phyloP scores from a whole-genome alignment of 2,888 invertebrate species.

The Dorcus hopei region DNA sequence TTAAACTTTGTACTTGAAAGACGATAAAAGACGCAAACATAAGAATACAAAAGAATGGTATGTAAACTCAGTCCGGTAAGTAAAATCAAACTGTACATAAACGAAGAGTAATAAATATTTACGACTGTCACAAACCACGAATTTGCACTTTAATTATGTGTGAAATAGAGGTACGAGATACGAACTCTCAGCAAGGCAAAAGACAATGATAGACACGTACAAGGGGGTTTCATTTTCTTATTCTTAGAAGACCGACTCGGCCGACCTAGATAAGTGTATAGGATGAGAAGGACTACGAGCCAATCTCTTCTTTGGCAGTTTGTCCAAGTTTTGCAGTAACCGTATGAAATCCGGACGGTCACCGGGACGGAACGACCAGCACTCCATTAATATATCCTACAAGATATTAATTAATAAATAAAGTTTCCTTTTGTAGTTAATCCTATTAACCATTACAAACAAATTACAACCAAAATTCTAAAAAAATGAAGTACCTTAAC shows the following conservation, averaged over 20 bases:
- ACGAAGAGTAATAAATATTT: too few species aligned
- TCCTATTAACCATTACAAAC: too few species aligned
- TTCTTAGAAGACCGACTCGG: slow-evolving; percentile 86
- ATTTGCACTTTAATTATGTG: background rate
- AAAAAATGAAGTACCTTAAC: slow-evolving; percentile 72
- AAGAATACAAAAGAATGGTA: too few species aligned
- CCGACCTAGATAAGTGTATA: slow-evolving; percentile 91
- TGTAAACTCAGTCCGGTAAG: too few species aligned
- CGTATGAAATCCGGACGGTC: slow-evolving; percentile 90
- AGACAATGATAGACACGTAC: background rate
- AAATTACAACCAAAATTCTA: too few species aligned
- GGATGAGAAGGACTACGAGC: slow-evolving; percentile 98
- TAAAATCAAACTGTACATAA: too few species aligned
- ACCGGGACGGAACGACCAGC: slow-evolving; percentile 86
- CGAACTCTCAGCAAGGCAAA: background rate
- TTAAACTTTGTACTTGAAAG: too few species aligned
- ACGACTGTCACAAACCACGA: background rate
- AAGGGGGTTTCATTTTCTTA: background rate
- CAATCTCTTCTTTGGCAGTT: slow-evolving; percentile 91
- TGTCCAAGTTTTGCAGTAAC: slow-evolving; percentile 80
- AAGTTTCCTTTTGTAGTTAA: background rate
- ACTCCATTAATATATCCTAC: slow-evolving; percentile 93
- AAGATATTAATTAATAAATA: slow-evolving; percentile 19
- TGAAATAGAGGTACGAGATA: background rate
- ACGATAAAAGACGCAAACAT: too few species aligned